phyloP scores from a whole-genome alignment of 2,113 vertebrate genomes.

The Python bivittatus region DNA sequence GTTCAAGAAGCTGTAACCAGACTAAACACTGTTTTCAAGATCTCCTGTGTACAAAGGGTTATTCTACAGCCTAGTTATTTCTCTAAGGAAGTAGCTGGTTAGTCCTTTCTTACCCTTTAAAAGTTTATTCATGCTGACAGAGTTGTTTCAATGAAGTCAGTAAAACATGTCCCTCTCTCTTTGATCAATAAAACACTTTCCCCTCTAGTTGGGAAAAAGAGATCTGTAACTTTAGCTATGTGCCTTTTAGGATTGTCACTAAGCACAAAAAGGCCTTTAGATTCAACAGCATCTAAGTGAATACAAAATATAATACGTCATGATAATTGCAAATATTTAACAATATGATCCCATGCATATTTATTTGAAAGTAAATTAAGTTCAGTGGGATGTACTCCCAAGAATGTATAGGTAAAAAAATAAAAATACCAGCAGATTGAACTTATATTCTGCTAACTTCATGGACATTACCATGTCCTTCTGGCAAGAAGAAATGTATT shows the following conservation, averaged over 20 bases:
- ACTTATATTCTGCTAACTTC: neutral
- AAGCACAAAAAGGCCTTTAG: neutral
- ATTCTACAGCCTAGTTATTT: neutral
- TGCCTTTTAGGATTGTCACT: neutral
- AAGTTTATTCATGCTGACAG: neutral
- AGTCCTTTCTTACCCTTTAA: neutral
- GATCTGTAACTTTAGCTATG: neutral
- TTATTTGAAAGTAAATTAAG: neutral
- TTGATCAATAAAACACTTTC: neutral
- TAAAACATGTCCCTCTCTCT: neutral
- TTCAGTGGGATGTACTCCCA: neutral
- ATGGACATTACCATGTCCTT: neutral
- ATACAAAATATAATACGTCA: neutral
- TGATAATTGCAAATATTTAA: constrained; percentile 8
- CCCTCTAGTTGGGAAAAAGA: neutral
- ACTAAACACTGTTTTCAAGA: neutral
- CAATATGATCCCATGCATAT: neutral
- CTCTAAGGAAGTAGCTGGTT: neutral
- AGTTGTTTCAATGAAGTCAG: neutral
- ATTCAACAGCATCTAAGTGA: neutral
- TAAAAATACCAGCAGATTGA: neutral
- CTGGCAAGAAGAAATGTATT: neutral
- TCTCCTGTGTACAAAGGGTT: neutral
- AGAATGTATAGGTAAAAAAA: neutral
- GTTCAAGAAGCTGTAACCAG: neutral